Evolutionary conservation across 2,797 vertebrate species (phyloP), one percentile per base, ranked within the genome.

Genomic region (Lates japonicus): DNA sequence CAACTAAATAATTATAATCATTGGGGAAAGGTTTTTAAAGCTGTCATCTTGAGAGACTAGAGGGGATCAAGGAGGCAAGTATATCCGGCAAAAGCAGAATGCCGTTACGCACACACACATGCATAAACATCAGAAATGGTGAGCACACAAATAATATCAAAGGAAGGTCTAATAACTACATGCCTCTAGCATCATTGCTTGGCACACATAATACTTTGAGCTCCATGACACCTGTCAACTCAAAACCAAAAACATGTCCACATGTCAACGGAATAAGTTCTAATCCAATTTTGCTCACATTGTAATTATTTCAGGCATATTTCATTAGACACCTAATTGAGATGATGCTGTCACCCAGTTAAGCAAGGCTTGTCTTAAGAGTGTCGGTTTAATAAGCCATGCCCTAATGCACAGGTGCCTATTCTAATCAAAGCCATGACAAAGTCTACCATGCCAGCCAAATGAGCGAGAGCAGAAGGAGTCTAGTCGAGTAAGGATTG

Each of bases 351-450:
- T 94, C 94, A 93, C 90, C 94, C 90, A 92, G 93, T 94, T 96
- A 95, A 96, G 93, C 91, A 93, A 94, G 91, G 91, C 94, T 90
- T 93, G 90, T 92, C 93, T 94, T 94, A 92, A 93, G 93, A 95
- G 93, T 92, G 89, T 95, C 93, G 93, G 94, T 90, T 94, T 95
- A 96, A 96, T 95, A 95, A 95, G 91, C 93, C 94, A 54, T 95
- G 92, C 80, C 82, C 93, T 95, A 95, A 95, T 94, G 94, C 94
- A 95, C 95, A 94, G 93, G 93, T 94, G 94, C 95, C 94, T 91
- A 94, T 93, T 95, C 90, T 91, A 95, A 95, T 95, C 95, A 95
- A n/a, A n/a, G 90, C 93, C 95, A 90, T 94, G 91, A 95, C 94
- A 91, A 94, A 95, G 91, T 94, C 91, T 92, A 90, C 94, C 93